These are phyloP conservation scores for Avahi laniger DNA, from an alignment of 2,797 vertebrate species.

Conservation along the genomic window DNA sequence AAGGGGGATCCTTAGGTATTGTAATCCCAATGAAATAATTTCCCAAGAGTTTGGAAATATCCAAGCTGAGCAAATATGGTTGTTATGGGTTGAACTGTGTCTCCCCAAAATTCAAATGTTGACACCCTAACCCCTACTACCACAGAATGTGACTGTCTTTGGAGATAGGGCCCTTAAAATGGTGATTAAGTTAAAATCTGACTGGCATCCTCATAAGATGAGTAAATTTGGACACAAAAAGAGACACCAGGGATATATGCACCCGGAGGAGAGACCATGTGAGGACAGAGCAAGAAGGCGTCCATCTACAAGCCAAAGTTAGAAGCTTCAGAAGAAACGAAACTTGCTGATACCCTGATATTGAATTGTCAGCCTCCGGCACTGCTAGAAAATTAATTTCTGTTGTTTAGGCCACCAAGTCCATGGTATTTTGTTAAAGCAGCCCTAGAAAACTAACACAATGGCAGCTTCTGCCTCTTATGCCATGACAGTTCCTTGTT, in stretches of 20 bases:
- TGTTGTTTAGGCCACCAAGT: neutral
- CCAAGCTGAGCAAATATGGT: neutral
- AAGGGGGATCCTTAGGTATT: slow-evolving; percentile 73
- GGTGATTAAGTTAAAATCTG: neutral
- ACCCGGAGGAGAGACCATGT: neutral
- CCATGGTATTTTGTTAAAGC: neutral
- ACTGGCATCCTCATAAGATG: neutral
- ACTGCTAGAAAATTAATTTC: neutral
- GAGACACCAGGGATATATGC: neutral
- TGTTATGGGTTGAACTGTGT: neutral
- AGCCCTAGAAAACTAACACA: neutral
- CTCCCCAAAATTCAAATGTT: neutral
- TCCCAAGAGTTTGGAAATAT: neutral
- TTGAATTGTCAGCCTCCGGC: neutral
- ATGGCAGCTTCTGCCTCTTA: neutral
- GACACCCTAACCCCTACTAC: neutral
- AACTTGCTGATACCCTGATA: neutral
- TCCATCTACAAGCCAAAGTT: neutral
- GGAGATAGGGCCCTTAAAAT: neutral
- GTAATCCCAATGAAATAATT: slow-evolving; percentile 79
- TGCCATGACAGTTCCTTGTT: neutral
- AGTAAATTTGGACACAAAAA: neutral
- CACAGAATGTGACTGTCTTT: neutral
- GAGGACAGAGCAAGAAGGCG: neutral
- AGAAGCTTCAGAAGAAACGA: neutral